Evolutionary conservation across 1,140 invertebrate species (phyloP).

Genomic region (Meloidogyne exigua): DNA sequence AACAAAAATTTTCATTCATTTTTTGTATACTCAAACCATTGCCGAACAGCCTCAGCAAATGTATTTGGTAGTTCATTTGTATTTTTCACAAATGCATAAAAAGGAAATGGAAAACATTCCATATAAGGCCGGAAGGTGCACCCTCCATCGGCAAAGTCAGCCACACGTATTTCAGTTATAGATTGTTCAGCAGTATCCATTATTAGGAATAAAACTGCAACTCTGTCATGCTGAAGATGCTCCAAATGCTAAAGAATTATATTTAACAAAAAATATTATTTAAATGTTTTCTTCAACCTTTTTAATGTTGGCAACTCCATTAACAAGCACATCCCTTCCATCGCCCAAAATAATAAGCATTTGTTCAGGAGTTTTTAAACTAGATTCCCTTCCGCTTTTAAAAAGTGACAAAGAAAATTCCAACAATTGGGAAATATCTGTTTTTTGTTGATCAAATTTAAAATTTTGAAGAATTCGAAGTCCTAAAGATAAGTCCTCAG

Average conservation of each 20-base stretch:
- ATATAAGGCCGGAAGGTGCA: constrained; percentile 76
- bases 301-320: constrained; percentile 77
- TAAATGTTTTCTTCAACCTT: constrained; percentile 40
- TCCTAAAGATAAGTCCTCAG: constrained; percentile 59
- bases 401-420: constrained; percentile 71
- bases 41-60: constrained; percentile 87
- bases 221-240: constrained; percentile 75
- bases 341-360: constrained; percentile 88
- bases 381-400: constrained; percentile 48
- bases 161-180: constrained; percentile 79
- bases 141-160: constrained; percentile 41
- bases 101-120: constrained; percentile 96
- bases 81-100: constrained; percentile 88
- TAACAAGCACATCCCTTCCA: constrained; percentile 85
- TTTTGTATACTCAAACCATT: constrained; percentile 87
- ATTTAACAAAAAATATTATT: not conserved
- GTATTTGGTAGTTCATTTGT: constrained; percentile 81
- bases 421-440: constrained; percentile 75
- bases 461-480: constrained; percentile 65
- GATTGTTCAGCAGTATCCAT: constrained; percentile 92
- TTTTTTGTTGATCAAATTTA: constrained; percentile 67
- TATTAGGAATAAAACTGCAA: constrained; percentile 92
- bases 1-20: constrained; percentile 15
- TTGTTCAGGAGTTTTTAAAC: constrained; percentile 69
- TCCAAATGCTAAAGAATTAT: constrained; percentile 71